Evolutionary conservation across 2,797 vertebrate species (phyloP), one percentile per base, ranked within the genome.

Genomic region (Rhynchotus rufescens): DNA sequence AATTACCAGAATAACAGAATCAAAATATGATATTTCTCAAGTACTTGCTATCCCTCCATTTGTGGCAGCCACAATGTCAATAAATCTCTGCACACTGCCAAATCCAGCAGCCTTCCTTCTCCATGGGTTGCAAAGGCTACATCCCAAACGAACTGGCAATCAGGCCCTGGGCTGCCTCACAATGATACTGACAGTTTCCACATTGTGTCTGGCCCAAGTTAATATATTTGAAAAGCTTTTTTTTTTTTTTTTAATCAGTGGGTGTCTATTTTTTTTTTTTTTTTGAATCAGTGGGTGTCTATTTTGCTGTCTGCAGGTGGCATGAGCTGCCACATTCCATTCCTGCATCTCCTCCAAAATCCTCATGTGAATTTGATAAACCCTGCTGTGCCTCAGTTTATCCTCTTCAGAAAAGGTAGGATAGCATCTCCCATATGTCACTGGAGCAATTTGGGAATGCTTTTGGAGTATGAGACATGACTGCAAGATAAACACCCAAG

Each of bases 401-500:
- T 49, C 14, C 51, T 4, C 15, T 68, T 15, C 1, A 36, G n/a
- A 81, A n/a, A 34, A 14, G 0, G 1, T 12, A 15, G 4, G 67
- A 10, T 22, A 6, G 1, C 12, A 9, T 9, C 3, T 1, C 4
- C 1, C 10, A 2, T 19, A 4, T 1, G 40, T 80, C 15, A 1
- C 9, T 75, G 16, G 21, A 54, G 51, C 15, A 8, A 8, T 66
- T 52, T 69, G 16, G 60, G 76, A 75, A 80, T 62, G 6, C 3
- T 62, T 77, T 81, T 36, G 72, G 59, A 34, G 4, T 10, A 22
- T 19, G 36, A 71, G 9, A 32, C 57, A 23, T 36, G 42, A 6
- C 26, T 44, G 40, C 19, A 20, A 30, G 21, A 47, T 16, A 44
- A 47, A 32, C 9, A 40, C 6, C 61, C 34, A 30, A 64, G 21